phyloP scores from a whole-genome alignment of 2,113 vertebrate genomes.

The Melanerpes formicivorus region DNA sequence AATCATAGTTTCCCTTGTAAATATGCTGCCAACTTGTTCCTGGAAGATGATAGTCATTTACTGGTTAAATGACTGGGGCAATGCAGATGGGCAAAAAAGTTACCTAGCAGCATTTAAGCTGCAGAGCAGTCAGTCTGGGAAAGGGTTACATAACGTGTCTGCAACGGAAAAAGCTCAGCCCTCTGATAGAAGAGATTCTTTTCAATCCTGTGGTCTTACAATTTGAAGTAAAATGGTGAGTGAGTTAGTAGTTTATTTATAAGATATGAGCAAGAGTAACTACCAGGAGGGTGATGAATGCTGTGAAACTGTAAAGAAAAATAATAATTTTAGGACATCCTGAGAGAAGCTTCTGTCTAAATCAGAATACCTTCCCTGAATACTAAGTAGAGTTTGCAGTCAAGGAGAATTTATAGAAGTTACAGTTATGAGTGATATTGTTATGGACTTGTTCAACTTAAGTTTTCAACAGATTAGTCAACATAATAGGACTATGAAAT shows the following conservation, averaged over 20 bases:
- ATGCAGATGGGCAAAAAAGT: neutral
- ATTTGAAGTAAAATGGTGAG: rapidly evolving
- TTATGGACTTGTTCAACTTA: neutral
- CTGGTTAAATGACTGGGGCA: neutral
- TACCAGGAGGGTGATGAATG: neutral
- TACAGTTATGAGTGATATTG: neutral
- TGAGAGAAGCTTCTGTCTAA: neutral
- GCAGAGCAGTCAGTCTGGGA: neutral
- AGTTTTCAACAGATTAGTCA: conserved; percentile 21
- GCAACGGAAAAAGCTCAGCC: neutral
- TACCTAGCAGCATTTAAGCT: neutral
- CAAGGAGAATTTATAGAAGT: neutral
- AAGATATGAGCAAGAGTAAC: neutral
- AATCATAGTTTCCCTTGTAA: neutral
- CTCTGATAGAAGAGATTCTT: neutral
- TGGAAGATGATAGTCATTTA: neutral
- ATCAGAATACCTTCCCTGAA: neutral
- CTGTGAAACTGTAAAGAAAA: neutral
- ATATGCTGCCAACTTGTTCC: neutral
- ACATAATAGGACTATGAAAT: neutral
- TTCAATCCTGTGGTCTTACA: neutral
- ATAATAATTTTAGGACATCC: neutral
- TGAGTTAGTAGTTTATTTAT: neutral
- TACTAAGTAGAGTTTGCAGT: neutral
- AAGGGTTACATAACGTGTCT: neutral